Conservation (phyloP, 1,140 invertebrate genomes). For the Scaptomyza graminum region DNA sequence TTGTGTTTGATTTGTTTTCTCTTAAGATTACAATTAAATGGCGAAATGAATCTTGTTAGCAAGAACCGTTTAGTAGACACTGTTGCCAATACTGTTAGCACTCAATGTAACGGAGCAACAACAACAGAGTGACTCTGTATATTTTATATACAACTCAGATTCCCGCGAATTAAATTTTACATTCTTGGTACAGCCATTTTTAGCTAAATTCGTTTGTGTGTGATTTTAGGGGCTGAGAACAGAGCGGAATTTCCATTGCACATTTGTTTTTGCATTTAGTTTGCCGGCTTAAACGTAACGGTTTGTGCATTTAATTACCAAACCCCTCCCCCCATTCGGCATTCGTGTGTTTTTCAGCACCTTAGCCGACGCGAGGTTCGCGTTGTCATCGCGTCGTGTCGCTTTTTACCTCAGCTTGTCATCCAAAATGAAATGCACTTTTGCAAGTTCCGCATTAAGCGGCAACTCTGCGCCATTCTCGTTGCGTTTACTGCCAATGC, state of each 20-base stretch:
- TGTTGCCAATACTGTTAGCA: conserved; percentile 62
- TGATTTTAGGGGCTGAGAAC: conserved; percentile 31
- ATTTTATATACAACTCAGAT: conserved; percentile 31
- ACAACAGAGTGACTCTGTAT: conserved; percentile 59
- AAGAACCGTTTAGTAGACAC: conserved; percentile 42
- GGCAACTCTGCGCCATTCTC: neutral
- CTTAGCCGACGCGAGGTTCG: neutral
- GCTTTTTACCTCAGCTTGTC: conserved; percentile 4
- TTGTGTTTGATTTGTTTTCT: neutral
- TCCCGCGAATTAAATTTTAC: conserved; percentile 22
- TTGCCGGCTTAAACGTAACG: conserved; percentile 63
- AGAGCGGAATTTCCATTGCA: conserved; percentile 8
- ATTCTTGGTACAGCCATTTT: conserved; percentile 41
- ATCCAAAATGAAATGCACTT: conserved; percentile 30
- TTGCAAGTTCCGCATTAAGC: conserved; percentile 11
- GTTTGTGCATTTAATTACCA: conserved; percentile 66
- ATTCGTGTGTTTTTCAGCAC: conserved; percentile 15
- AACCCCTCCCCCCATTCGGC: neutral
- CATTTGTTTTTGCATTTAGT: conserved; percentile 72
- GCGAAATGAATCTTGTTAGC: neutral
- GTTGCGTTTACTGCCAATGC: conserved; percentile 6
- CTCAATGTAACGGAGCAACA: conserved; percentile 52
- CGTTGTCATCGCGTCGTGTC: conserved; percentile 1
- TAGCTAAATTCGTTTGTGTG: conserved; percentile 2
- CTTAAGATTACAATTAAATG: neutral